These are phyloP conservation scores for Protaetia brevitarsis DNA, from an alignment of 1,140 invertebrate species.

Conservation along the genomic window DNA sequence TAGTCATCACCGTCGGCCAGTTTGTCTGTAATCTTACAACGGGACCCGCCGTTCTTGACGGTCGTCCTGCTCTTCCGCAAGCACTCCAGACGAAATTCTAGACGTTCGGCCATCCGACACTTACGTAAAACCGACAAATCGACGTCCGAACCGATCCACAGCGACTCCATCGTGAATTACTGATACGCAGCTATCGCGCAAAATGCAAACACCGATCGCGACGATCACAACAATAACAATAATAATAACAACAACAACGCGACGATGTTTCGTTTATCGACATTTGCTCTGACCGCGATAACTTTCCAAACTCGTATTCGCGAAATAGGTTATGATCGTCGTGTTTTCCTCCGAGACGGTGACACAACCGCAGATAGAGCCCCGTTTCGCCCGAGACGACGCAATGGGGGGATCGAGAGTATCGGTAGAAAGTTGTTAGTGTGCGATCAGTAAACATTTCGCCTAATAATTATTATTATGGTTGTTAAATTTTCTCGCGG, in stretches of 20 bases:
- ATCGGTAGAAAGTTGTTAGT: too few relatives aligned
- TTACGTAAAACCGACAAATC: slow-evolving; percentile 53
- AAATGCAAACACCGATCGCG: too few relatives aligned
- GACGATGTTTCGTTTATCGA: not conserved
- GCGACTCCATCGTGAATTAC: slow-evolving; percentile 60
- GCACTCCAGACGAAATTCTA: slow-evolving; percentile 52
- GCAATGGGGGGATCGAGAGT: too few relatives aligned
- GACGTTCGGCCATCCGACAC: slow-evolving; percentile 50
- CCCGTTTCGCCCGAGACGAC: too few relatives aligned
- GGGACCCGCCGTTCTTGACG: not conserved
- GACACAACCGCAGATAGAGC: too few relatives aligned
- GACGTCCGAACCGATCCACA: slow-evolving; percentile 56
- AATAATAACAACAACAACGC: slow-evolving; percentile 1
- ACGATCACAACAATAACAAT: not conserved
- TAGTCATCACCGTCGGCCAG: not conserved
- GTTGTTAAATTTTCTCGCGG: too few relatives aligned
- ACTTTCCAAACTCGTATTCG: slow-evolving; percentile 2
- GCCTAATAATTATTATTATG: too few relatives aligned
- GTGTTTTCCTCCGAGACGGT: too few relatives aligned
- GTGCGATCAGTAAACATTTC: too few relatives aligned
- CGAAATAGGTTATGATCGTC: too few relatives aligned
- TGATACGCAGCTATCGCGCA: not conserved
- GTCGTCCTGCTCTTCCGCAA: slow-evolving; percentile 41
- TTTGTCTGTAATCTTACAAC: not conserved
- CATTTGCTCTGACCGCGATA: not conserved